phyloP scores from a whole-genome alignment of 2,113 vertebrate species.

The Antechinus stuartii region DNA sequence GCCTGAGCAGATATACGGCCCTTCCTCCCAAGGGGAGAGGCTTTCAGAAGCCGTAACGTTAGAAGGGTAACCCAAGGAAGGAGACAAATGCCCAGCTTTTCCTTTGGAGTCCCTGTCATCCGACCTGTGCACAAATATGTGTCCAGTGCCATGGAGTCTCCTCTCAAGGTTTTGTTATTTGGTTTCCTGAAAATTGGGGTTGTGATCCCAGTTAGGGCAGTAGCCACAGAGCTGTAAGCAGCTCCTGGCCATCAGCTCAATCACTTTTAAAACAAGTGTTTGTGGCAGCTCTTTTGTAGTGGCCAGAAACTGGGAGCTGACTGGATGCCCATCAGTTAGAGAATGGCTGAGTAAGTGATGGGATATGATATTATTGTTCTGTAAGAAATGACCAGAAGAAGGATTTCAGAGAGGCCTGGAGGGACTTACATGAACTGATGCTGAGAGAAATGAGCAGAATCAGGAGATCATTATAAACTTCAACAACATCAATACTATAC shows the following conservation, averaged over 20 bases:
- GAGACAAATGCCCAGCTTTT: not conserved
- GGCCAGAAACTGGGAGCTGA: too few species aligned
- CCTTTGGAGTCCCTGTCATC: not conserved
- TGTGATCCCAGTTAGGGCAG: not conserved
- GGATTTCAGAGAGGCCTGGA: too few species aligned
- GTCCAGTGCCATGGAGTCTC: not conserved
- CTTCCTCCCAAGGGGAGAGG: conserved; percentile 6
- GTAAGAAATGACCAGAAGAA: too few species aligned
- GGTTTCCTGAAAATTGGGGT: conserved; percentile 24
- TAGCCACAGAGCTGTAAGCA: not conserved
- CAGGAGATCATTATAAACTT: too few species aligned
- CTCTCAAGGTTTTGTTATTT: conserved; percentile 34
- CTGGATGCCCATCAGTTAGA: too few species aligned
- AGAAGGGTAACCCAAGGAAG: not conserved
- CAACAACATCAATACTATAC: too few species aligned
- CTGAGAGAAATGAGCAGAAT: too few species aligned
- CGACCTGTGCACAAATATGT: not conserved
- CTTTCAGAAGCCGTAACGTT: conserved; percentile 18
- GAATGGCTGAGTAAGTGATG: too few species aligned
- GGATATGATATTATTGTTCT: too few species aligned
- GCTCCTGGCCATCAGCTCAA: not conserved
- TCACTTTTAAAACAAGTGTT: too few species aligned
- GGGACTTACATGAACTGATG: too few species aligned
- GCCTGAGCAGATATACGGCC: conserved; percentile 41
- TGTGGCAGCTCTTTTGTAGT: too few species aligned